Evolutionary conservation across 2,113 vertebrate species (phyloP), one percentile per base, ranked within the genome.

Genomic region (Sylvilagus bachmani): DNA sequence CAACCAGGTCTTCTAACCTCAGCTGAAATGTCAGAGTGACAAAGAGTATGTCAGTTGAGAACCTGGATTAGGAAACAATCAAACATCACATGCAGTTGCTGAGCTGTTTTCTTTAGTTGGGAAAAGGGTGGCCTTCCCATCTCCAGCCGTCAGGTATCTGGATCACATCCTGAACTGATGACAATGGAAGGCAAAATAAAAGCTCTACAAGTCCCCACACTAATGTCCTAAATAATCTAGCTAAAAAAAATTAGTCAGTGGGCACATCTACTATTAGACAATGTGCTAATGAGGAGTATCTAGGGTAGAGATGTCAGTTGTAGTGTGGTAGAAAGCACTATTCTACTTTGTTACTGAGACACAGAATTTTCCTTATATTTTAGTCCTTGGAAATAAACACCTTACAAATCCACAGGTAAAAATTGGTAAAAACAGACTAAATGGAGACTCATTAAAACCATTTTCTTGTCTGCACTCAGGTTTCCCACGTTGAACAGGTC

Each of bases 401-500:
- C 27, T 79, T 91, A 74, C 4, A 89, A 96, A 67, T 86, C 58
- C 53, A 58, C 24, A 14, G 58, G 29, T 88, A 53, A 90, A 81
- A 70, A 27, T 81, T 85, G n/a, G 36, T 81, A 24, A 55, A 93
- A 51, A 89, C 11, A 27, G 53, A 73, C 36, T 75, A 87, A 86
- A 62, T 67, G 8, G 66, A 38, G 55, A 77, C 44, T 84, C 21
- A 13, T 77, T 91, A 79, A 97, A 93, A 91, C 10, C 33, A 67
- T 31, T 44, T 67, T 96, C 74, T 91, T 79, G 22, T 51, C 10
- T 73, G 8, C 71, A 85, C 73, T 55, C 38, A 33, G 12, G 25
- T 73, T 86, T 94, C 36, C 33, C 36, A 49, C 90, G 38, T 91
- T 25, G 80, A 31, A 29, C 55, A 62, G 36, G 62, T 51, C 84